phyloP scores from a whole-genome alignment of 2,888 invertebrate genomes.

The Mechanitis mazaeus region DNA sequence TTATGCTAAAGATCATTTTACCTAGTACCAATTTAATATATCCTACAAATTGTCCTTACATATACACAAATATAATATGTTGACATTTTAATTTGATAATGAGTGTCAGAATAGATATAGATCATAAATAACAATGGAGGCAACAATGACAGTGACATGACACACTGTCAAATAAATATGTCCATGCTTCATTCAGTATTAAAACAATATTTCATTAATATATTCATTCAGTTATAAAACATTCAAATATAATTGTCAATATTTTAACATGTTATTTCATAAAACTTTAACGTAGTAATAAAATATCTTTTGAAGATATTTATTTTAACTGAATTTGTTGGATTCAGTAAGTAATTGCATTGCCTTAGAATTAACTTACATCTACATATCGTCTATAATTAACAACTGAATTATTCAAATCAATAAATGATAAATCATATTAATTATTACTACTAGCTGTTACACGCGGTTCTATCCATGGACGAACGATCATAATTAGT shows the following conservation, averaged over 20 bases:
- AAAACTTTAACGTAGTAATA: constrained; percentile 20
- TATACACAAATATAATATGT: no score
- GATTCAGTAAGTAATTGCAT: background rate
- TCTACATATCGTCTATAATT: background rate
- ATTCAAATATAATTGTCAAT: no score
- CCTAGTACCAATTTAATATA: no score
- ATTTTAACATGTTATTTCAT: background rate
- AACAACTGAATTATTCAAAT: no score
- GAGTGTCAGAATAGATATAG: background rate
- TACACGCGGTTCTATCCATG: no score
- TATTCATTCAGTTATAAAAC: no score
- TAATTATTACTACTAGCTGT: no score
- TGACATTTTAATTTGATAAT: constrained; percentile 4
- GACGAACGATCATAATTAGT: no score
- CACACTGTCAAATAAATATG: constrained; percentile 1
- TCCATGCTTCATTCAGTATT: background rate
- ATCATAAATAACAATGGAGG: background rate
- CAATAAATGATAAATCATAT: no score
- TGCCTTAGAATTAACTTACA: background rate
- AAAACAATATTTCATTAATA: no score
- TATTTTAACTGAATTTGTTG: constrained; percentile 24
- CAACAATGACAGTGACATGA: constrained; percentile 4
- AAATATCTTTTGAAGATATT: constrained; percentile 25
- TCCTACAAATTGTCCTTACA: no score
- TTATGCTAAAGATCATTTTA: no score